Evolutionary conservation across 1,140 invertebrate genomes (phyloP).

Genomic region (Dendroctonus ponderosae): DNA sequence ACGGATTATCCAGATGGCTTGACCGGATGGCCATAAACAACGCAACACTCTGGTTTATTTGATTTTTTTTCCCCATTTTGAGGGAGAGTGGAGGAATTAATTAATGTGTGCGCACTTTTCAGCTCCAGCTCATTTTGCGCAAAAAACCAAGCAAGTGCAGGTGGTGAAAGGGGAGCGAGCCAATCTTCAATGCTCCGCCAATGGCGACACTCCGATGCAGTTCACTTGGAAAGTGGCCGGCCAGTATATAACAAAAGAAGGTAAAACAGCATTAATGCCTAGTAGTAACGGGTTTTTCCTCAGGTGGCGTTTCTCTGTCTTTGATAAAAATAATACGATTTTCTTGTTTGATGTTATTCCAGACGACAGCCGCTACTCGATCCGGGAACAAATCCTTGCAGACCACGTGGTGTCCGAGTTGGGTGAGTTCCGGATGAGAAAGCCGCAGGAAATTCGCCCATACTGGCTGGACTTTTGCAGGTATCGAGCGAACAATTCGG

Average conservation of each 20-base stretch:
- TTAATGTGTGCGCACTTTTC: constrained; percentile 25
- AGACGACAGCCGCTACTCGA: constrained; percentile 62
- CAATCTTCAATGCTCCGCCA: constrained; percentile 81
- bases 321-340: too few relatives aligned
- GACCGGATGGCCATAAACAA: too few relatives aligned
- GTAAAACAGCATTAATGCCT: constrained; percentile 1
- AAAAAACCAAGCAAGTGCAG: constrained; percentile 73
- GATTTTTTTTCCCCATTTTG: too few relatives aligned
- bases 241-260: constrained; percentile 65
- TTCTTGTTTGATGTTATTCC: constrained; percentile 3
- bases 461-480: constrained; percentile 4
- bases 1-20: too few relatives aligned
- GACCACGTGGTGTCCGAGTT: constrained; percentile 84
- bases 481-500: constrained; percentile 75
- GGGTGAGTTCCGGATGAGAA: constrained; percentile 11
- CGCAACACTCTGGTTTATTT: too few relatives aligned
- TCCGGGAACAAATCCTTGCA: constrained; percentile 70
- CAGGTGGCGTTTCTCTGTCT: too few relatives aligned
- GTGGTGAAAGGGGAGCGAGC: constrained; percentile 73
- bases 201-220: constrained; percentile 85
- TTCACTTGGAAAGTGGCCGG: constrained; percentile 72
- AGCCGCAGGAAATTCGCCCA: background rate
- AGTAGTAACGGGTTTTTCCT: too few relatives aligned
- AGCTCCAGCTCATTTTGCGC: constrained; percentile 83
- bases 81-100: too few relatives aligned